A percentile compares a stretch with the other conserved stretches of the same genome.
phyloP scores from a whole-genome alignment of 2,888 invertebrate species.

The Bibio marci region DNA sequence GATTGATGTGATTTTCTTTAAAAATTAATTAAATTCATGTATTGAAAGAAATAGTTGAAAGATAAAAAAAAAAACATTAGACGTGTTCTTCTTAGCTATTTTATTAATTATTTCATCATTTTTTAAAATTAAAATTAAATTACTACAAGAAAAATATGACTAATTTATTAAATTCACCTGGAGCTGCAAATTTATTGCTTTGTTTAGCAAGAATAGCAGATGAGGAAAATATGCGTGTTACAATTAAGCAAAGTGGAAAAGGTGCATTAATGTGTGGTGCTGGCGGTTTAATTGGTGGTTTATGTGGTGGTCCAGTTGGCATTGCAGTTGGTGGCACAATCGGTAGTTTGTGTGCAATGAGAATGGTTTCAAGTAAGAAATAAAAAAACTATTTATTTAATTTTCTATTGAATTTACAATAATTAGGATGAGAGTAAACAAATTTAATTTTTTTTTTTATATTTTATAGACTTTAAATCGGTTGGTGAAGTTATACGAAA shows the following conservation, averaged over 20 bases:
- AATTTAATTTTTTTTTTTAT: not conserved
- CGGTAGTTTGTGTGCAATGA: conserved; percentile 23
- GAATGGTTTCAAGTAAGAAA: conserved; percentile 5
- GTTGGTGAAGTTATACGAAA: conserved; percentile 24
- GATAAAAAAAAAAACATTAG: no score
- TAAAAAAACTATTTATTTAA: not conserved
- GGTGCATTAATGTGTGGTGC: conserved; percentile 23
- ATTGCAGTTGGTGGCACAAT: no score
- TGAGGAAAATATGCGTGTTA: conserved; percentile 22
- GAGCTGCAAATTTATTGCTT: no score
- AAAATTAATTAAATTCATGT: no score
- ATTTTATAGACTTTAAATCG: conserved; percentile 21
- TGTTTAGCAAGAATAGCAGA: conserved; percentile 23
- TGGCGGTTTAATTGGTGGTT: conserved; percentile 22
- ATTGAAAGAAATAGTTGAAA: no score
- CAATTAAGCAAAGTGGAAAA: conserved; percentile 20
- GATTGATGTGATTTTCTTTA: no score
- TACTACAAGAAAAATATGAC: no score
- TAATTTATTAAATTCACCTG: no score
- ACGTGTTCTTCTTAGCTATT: no score
- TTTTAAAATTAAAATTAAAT: no score
- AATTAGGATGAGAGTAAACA: not conserved
- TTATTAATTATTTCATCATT: no score
- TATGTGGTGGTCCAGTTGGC: conserved; percentile 21
- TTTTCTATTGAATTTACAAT: not conserved